phyloP scores from a whole-genome alignment of 2,888 invertebrate species.

The Acronicta leporina region DNA sequence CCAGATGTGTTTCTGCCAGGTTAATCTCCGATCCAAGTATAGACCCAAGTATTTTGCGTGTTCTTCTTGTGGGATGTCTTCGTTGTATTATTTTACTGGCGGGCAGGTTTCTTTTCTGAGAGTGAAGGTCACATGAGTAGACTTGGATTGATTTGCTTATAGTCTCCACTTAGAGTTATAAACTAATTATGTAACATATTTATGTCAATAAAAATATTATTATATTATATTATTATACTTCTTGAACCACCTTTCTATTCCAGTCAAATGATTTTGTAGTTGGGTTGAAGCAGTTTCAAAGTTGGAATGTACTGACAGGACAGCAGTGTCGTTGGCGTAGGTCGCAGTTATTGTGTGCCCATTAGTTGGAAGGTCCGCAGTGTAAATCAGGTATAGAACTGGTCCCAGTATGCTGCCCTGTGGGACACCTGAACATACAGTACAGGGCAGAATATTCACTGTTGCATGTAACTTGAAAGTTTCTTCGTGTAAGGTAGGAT shows the following conservation, averaged over 20 bases:
- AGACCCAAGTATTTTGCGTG: neutral
- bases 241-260: constrained; percentile 5
- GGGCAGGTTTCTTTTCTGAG: constrained; percentile 10
- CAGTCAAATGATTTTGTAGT: constrained; percentile 1
- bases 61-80: neutral
- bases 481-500: constrained; percentile 8
- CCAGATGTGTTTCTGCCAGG: neutral
- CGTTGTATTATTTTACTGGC: neutral
- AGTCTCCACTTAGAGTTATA: constrained; percentile 11
- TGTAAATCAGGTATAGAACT: constrained; percentile 4
- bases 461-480: neutral
- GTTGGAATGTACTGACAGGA: neutral
- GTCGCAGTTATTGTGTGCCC: too few relatives aligned
- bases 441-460: neutral
- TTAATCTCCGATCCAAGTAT: neutral
- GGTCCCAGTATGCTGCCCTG: constrained; percentile 16
- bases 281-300: neutral
- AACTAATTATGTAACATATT: too few relatives aligned
- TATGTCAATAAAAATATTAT: too few relatives aligned
- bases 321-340: constrained; percentile 4
- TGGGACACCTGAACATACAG: neutral
- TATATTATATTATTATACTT: too few relatives aligned
- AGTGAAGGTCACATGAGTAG: constrained; percentile 3
- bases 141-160: constrained; percentile 5
- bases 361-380: constrained; percentile 5